Percentiles rank a stretch among this genome's conserved stretches.
These are phyloP conservation scores for Spodoptera exigua DNA, from an alignment of 2,888 invertebrate genomes.

Conservation along the genomic window DNA sequence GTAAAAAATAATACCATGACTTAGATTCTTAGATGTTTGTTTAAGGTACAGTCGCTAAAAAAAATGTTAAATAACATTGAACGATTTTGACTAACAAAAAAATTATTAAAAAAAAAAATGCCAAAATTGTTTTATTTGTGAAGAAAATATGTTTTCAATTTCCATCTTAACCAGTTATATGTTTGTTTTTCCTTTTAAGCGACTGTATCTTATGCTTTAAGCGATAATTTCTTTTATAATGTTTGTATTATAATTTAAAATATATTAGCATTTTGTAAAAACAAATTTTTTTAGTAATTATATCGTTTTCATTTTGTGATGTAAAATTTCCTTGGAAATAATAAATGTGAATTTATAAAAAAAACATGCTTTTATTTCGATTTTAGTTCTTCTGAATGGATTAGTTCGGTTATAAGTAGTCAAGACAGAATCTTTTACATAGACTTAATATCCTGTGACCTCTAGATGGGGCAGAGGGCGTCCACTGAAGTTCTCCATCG, in stretches of 20 bases:
- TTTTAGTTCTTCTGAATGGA: too few species aligned
- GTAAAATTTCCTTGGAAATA: constrained; percentile 73
- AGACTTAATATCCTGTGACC: too few species aligned
- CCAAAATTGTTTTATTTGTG: too few species aligned
- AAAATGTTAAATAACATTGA: constrained; percentile 28
- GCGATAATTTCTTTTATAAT: constrained; percentile 19
- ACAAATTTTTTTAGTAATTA: constrained; percentile 43
- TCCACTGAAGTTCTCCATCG: too few species aligned
- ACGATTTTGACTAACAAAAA: constrained; percentile 25
- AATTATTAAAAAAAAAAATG: not conserved
- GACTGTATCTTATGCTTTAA: constrained; percentile 45
- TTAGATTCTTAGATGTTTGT: constrained; percentile 50
- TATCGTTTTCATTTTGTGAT: constrained; percentile 64
- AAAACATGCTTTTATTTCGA: constrained; percentile 30
- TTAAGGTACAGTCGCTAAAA: constrained; percentile 37
- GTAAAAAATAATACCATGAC: constrained; percentile 51
- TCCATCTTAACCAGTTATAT: too few species aligned
- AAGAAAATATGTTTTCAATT: too few species aligned
- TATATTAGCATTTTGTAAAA: constrained; percentile 45
- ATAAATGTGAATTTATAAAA: constrained; percentile 79
- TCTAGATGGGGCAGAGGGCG: too few species aligned
- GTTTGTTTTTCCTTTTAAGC: too few species aligned
- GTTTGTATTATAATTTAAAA: constrained; percentile 37
- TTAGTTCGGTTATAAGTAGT: too few species aligned
- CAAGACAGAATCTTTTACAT: too few species aligned